These are phyloP conservation scores for Linnaemya vulpina DNA, from an alignment of 2,888 invertebrate genomes.

Conservation along the genomic window DNA sequence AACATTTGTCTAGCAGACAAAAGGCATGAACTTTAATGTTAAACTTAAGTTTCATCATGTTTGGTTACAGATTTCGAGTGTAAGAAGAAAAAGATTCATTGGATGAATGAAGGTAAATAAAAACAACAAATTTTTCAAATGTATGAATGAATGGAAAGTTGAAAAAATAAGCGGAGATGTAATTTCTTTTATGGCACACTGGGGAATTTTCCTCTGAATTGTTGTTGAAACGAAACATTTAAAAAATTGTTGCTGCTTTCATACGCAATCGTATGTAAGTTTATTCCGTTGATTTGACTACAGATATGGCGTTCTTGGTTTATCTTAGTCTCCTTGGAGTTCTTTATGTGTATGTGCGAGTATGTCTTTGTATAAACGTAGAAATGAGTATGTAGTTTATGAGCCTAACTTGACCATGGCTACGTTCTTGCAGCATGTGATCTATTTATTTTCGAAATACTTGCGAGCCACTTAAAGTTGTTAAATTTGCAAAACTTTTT, in stretches of 20 bases:
- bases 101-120: background rate
- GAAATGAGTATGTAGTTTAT: background rate
- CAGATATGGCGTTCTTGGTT: background rate
- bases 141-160: background rate
- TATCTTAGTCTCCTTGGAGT: conserved; percentile 60
- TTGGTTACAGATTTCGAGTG: conserved; percentile 41
- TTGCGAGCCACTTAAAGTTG: conserved; percentile 49
- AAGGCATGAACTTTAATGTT: conserved; percentile 68
- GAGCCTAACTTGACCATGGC: conserved; percentile 44
- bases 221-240: conserved; percentile 35
- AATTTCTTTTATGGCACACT: conserved; percentile 66
- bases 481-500: conserved; percentile 29
- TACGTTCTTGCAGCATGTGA: conserved; percentile 9
- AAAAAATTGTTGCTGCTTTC: conserved; percentile 40
- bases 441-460: background rate
- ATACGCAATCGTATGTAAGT: background rate
- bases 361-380: background rate
- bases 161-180: conserved; percentile 40
- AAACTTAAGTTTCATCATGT: conserved; percentile 67
- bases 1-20: conserved; percentile 79
- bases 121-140: conserved; percentile 13
- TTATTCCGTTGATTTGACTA: background rate
- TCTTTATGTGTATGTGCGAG: background rate
- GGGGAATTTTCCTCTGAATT: conserved; percentile 43
- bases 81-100: background rate